A percentile compares a stretch with the other conserved stretches of the same genome.
phyloP scores from a whole-genome alignment of 2,888 invertebrate species.

The Uropetala carovei region DNA sequence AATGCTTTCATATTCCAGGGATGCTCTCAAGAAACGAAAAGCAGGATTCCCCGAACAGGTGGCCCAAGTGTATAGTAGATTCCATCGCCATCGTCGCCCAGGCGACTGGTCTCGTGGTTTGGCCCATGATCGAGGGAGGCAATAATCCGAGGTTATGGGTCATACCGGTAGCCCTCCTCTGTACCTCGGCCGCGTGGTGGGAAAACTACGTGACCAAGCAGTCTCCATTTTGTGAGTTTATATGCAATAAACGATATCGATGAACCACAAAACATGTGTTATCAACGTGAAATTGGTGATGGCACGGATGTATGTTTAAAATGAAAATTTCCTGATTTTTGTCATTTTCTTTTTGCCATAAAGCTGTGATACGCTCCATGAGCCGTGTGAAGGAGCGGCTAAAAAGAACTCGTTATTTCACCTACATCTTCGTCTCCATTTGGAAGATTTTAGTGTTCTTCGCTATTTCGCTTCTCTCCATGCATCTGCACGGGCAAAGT shows the following conservation, averaged over 20 bases:
- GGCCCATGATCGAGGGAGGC: constrained; percentile 79
- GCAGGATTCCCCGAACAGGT: constrained; percentile 72
- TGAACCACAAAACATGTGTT: not conserved
- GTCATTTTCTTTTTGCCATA: constrained; percentile 68
- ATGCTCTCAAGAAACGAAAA: constrained; percentile 73
- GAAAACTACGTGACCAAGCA: constrained; percentile 82
- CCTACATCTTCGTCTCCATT: constrained; percentile 84
- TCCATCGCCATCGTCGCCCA: constrained; percentile 81
- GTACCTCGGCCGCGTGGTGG: constrained; percentile 90
- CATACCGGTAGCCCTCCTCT: constrained; percentile 80
- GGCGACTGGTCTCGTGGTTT: constrained; percentile 82
- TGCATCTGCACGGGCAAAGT: constrained; percentile 73
- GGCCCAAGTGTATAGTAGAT: constrained; percentile 77
- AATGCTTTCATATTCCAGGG: constrained; percentile 49
- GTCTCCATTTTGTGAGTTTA: constrained; percentile 68
- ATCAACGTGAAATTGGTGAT: too few species aligned
- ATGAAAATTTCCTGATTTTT: not conserved
- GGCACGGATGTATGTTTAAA: not conserved
- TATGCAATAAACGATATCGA: not conserved
- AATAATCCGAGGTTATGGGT: constrained; percentile 77
- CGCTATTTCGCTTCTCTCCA: constrained; percentile 79
- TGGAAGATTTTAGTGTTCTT: constrained; percentile 88
- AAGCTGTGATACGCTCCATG: constrained; percentile 74
- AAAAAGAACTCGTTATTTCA: constrained; percentile 82
- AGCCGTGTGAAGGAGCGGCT: constrained; percentile 78